Base-by-base conservation (phyloP, 2,113 vertebrate genomes). In the Callaeas wilsoni region DNA sequence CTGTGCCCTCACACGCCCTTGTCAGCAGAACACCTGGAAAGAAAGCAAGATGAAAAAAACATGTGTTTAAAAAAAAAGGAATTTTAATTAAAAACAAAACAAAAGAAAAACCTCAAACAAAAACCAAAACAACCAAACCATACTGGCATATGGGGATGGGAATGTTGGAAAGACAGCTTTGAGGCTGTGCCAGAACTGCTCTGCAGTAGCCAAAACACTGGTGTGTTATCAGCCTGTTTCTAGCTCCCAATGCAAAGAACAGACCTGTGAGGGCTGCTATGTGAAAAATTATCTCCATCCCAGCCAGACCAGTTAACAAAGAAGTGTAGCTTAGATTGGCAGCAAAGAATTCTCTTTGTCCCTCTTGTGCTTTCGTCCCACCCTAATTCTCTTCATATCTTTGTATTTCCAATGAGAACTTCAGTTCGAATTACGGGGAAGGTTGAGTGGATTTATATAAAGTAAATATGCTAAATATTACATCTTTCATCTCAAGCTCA, bases 1-100 rank as follows among this genome's bases (percentile, higher is more conserved):
- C 13, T 55, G 9, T 1, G 0, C 5, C 42, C 6, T 81, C 5
- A 35, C 13, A 19, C 11, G 60, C 3, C 7, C 2, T 35, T 22
- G 53, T 55, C 59, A 69, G 21, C 12, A 55, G 25, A 14, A 57
- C 2, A 32, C 19, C 2, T 1, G 6, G 4, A 27, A 50, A 29
- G 7, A 50, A 86, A 73, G 26, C 46, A 56, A 55, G 14, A 49
- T 33, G 1, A 39, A 57, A 56, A 68, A 84, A 50, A 12, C 4
- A 9, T 1, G 0, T 21, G 10, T 17, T 5, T 41, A 5, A 41
- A 53, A 41, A n/a, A 44, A 35, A 27, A 33, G 33, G 64, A 8
- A 46, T 6, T 70, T 84, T 46, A 33, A 56, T 37, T 42, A 21
- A 71, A 76, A 64, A 16, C 10, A 64, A 49, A 80, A 12, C 14